Evolutionary conservation across 2,888 invertebrate genomes (phyloP).

Genomic region (Morpho deidamia): DNA sequence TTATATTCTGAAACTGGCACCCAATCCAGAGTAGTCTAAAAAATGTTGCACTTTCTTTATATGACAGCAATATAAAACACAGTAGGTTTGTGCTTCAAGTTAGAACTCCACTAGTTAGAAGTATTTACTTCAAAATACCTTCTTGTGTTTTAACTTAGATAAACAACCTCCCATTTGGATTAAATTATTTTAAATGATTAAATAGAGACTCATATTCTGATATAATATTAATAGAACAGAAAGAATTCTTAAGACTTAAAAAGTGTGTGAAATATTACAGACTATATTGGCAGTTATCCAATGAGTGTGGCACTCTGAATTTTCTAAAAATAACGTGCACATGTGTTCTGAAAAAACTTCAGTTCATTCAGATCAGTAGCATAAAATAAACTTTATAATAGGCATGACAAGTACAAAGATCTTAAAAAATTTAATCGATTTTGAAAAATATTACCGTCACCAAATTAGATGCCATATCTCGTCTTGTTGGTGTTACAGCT

Average conservation of each 20-base stretch:
- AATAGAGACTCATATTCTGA: slow-evolving; percentile 18
- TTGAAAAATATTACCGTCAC: slow-evolving; percentile 52
- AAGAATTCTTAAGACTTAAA: slow-evolving; percentile 21
- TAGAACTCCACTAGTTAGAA: slow-evolving; percentile 4
- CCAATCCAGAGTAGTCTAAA: slow-evolving; percentile 75
- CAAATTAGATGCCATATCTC: slow-evolving; percentile 76
- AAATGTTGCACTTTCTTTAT: slow-evolving; percentile 28
- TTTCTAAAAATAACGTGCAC: slow-evolving; percentile 61
- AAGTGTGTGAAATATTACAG: slow-evolving; percentile 30
- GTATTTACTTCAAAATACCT: slow-evolving; percentile 40
- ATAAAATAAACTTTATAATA: not conserved
- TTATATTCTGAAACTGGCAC: slow-evolving; percentile 75
- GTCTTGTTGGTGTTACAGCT: slow-evolving; percentile 79
- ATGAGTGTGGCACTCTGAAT: slow-evolving; percentile 44
- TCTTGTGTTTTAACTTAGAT: slow-evolving; percentile 64
- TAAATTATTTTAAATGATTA: slow-evolving; percentile 9
- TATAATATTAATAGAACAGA: slow-evolving; percentile 28
- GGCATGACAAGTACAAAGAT: not conserved
- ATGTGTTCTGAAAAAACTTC: slow-evolving; percentile 53
- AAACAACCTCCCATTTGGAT: slow-evolving; percentile 70
- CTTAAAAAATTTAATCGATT: not conserved
- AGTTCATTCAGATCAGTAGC: slow-evolving; percentile 28
- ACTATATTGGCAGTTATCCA: slow-evolving; percentile 60
- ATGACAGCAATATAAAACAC: slow-evolving; percentile 9
- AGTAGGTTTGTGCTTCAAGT: not conserved